These are phyloP conservation scores for Chelon auratus DNA, from an alignment of 2,797 vertebrate genomes.

Conservation along the genomic window DNA sequence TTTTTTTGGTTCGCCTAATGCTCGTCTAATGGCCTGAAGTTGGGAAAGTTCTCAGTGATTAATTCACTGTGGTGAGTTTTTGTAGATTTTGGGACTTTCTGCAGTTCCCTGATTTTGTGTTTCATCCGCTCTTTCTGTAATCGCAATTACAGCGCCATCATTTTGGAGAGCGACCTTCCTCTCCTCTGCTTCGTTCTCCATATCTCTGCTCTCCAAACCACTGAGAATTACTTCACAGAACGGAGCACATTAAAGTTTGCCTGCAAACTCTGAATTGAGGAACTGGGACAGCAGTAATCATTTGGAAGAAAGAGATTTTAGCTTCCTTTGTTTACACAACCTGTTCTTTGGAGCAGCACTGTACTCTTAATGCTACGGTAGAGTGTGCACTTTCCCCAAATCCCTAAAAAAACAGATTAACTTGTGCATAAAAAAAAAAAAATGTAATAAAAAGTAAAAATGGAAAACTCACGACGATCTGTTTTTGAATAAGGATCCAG, in stretches of 20 bases:
- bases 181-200: conserved; percentile 3
- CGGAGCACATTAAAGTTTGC: conserved; percentile 33
- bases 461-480: conserved; percentile 3
- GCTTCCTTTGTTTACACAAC: not conserved
- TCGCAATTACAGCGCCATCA: conserved; percentile 33
- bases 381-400: not conserved
- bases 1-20: conserved; percentile 30
- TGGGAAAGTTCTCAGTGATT: conserved; percentile 14
- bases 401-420: conserved; percentile 10
- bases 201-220: conserved; percentile 43
- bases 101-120: conserved; percentile 14
- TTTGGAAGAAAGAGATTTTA: conserved; percentile 1
- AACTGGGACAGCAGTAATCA: not conserved
- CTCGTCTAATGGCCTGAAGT: conserved; percentile 12
- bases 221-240: conserved; percentile 27
- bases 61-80: not conserved
- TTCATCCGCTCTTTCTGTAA: conserved; percentile 39
- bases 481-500: not conserved
- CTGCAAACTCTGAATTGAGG: conserved; percentile 13
- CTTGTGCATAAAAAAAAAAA: conserved; percentile 20
- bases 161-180: conserved; percentile 31
- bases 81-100: conserved; percentile 11
- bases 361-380: not conserved
- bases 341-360: not conserved
- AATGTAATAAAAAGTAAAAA: conserved; percentile 9